These are phyloP conservation scores for Danionella cerebrum DNA, from an alignment of 2,113 vertebrate species.

Conservation along the genomic window DNA sequence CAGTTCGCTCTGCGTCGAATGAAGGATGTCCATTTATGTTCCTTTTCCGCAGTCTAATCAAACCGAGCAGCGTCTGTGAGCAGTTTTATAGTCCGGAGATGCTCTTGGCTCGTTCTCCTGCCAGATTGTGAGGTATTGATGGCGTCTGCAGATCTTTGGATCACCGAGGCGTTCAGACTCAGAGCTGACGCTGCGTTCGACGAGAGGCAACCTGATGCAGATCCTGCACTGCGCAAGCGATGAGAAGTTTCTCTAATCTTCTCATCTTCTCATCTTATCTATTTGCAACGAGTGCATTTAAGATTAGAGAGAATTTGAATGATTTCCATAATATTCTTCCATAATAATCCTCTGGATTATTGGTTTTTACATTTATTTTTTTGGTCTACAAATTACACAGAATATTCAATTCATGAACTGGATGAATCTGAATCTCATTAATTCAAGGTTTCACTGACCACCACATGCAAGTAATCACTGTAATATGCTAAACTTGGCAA, in stretches of 20 bases:
- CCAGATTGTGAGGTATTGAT: not conserved
- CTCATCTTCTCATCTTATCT: no score
- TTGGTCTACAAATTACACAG: no score
- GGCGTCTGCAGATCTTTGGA: not conserved
- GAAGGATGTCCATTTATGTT: not conserved
- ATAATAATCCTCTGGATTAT: no score
- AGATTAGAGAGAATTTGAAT: no score
- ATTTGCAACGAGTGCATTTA: no score
- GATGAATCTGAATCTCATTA: no score
- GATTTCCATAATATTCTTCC: no score
- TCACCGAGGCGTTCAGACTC: not conserved
- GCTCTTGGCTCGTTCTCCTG: not conserved
- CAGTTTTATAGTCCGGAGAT: not conserved
- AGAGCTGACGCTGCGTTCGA: conserved; percentile 3
- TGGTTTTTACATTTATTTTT: no score
- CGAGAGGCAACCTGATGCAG: not conserved
- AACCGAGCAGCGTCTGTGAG: not conserved
- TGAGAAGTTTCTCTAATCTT: not conserved
- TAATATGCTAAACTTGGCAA: no score
- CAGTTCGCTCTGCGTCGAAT: not conserved
- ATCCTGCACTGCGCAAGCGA: not conserved
- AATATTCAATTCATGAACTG: no score
- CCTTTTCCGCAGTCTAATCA: not conserved
- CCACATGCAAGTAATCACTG: no score
- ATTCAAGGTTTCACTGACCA: no score